These are phyloP conservation scores for Amiota mariae DNA, from an alignment of 2,888 invertebrate species.

Conservation along the genomic window DNA sequence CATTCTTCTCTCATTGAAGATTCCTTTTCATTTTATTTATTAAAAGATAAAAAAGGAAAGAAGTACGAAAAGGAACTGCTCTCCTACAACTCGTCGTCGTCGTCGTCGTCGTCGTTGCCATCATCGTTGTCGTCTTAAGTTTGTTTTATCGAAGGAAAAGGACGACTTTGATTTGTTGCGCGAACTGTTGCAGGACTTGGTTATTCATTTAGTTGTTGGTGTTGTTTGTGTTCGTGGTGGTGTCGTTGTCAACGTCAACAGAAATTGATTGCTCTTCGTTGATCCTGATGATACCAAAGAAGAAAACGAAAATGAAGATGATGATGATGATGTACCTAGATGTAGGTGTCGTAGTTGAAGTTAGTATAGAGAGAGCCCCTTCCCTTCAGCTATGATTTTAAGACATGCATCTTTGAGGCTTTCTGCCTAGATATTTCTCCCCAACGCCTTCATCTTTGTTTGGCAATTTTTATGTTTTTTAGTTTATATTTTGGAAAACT, in stretches of 20 bases:
- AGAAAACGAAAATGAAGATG: background rate
- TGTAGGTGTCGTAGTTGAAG: background rate
- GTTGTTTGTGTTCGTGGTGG: background rate
- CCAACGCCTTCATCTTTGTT: slow-evolving; percentile 64
- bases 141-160: slow-evolving; percentile 47
- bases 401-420: slow-evolving; percentile 1
- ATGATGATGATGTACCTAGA: background rate
- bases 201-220: background rate
- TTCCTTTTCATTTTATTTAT: too few relatives aligned
- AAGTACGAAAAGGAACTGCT: too few relatives aligned
- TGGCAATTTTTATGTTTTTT: slow-evolving; percentile 65
- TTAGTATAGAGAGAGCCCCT: background rate
- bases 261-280: slow-evolving; percentile 59
- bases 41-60: background rate
- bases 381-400: too few relatives aligned
- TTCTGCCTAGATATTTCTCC: slow-evolving; percentile 27
- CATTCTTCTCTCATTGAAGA: too few relatives aligned
- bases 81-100: background rate
- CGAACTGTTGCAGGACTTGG: slow-evolving; percentile 63
- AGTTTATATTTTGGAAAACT: slow-evolving; percentile 63
- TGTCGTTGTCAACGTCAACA: slow-evolving; percentile 65
- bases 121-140: slow-evolving; percentile 36
- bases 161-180: slow-evolving; percentile 63
- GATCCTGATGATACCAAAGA: background rate
- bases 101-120: background rate